Percentiles rank a stretch among this genome's conserved stretches.
Conservation (phyloP, 2,113 vertebrate genomes). For the Macrotis lagotis region DNA sequence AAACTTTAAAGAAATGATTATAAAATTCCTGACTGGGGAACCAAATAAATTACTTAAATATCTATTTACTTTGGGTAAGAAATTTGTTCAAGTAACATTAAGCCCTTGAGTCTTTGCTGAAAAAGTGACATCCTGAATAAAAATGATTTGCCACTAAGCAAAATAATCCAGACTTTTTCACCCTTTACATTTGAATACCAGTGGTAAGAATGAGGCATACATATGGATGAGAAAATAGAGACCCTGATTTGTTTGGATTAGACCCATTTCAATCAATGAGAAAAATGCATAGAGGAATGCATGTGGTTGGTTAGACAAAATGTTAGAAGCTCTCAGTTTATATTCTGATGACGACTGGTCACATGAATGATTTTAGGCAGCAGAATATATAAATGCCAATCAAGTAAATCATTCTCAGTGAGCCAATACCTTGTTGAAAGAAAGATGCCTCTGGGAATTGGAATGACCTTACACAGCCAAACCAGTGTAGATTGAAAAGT, state of each 20-base stretch:
- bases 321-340: slow-evolving; percentile 55
- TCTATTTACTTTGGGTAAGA: slow-evolving; percentile 29
- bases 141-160: background rate
- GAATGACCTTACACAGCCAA: slow-evolving; percentile 72
- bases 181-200: background rate
- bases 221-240: slow-evolving; percentile 69
- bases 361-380: slow-evolving; percentile 64
- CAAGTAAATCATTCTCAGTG: slow-evolving; percentile 63
- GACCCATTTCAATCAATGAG: slow-evolving; percentile 70
- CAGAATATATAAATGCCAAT: slow-evolving; percentile 68
- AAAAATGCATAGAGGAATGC: slow-evolving; percentile 20
- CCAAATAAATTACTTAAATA: slow-evolving; percentile 23
- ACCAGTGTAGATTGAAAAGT: background rate
- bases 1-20: slow-evolving; percentile 1
- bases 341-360: background rate
- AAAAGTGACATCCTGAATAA: slow-evolving; percentile 61
- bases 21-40: background rate
- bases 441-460: slow-evolving; percentile 36
- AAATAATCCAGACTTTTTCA: slow-evolving; percentile 51
- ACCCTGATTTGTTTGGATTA: slow-evolving; percentile 73
- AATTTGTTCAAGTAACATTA: slow-evolving; percentile 39
- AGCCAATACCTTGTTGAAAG: slow-evolving; percentile 41
- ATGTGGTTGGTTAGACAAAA: slow-evolving; percentile 45
- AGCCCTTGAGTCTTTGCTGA: background rate
- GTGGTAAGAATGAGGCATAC: slow-evolving; percentile 44